A percentile compares a stretch with the other conserved stretches of the same genome.
phyloP scores from a whole-genome alignment of 2,888 invertebrate genomes.

The Cataglyphis altisquamis region DNA sequence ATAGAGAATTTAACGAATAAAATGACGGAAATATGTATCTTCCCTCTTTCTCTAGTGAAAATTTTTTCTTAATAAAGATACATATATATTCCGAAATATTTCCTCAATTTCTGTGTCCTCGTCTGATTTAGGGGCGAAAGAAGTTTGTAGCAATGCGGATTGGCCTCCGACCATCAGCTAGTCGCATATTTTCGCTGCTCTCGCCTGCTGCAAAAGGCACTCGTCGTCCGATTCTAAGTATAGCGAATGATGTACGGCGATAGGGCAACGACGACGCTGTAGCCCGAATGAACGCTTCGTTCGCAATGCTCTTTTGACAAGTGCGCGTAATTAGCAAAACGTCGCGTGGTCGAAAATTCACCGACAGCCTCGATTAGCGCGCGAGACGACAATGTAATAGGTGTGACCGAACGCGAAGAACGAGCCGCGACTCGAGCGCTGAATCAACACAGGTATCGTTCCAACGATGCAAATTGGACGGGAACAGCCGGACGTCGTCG shows the following conservation, averaged over 20 bases:
- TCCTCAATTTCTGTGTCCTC: not conserved
- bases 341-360: constrained; percentile 34
- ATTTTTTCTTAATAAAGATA: not conserved
- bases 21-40: not conserved
- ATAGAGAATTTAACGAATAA: not conserved
- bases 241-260: constrained; percentile 46
- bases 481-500: constrained; percentile 61
- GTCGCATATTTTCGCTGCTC: constrained; percentile 26
- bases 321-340: constrained; percentile 43
- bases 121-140: not conserved
- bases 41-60: not conserved
- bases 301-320: constrained; percentile 20
- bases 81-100: not conserved
- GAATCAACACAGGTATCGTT: constrained; percentile 70
- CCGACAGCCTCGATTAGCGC: constrained; percentile 44
- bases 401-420: constrained; percentile 25
- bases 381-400: constrained; percentile 55
- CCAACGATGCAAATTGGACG: constrained; percentile 68
- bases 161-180: constrained; percentile 22
- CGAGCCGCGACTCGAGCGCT: constrained; percentile 57
- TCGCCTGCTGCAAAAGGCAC: constrained; percentile 51
- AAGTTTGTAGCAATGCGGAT: constrained; percentile 30
- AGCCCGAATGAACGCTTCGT: constrained; percentile 4
- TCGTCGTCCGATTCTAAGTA: constrained; percentile 52
- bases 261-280: constrained; percentile 40